A percentile compares a stretch with the other conserved stretches of the same genome.
Evolutionary conservation across 2,113 vertebrate species (phyloP).

Genomic region (Pandion haliaetus): DNA sequence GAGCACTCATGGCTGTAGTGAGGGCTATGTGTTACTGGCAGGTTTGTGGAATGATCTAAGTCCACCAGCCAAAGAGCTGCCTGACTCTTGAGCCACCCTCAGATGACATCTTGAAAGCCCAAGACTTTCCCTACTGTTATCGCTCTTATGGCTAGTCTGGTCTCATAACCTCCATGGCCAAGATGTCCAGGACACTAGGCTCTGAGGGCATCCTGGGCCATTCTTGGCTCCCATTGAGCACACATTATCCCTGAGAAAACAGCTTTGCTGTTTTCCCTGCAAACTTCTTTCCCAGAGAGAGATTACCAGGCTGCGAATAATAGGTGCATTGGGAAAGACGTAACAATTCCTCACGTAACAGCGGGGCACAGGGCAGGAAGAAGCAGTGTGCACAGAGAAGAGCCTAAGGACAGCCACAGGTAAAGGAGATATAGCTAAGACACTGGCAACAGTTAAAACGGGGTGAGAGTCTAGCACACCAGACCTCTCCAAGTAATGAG

Average conservation of each 20-base stretch:
- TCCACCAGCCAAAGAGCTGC: not conserved
- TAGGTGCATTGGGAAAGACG: not conserved
- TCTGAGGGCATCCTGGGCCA: not conserved
- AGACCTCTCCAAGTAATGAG: not conserved
- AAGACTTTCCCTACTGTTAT: not conserved
- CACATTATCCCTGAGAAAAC: not conserved
- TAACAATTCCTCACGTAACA: not conserved
- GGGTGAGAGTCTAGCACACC: not conserved
- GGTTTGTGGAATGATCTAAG: not conserved
- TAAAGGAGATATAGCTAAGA: not conserved
- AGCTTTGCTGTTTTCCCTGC: not conserved
- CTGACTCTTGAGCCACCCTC: not conserved
- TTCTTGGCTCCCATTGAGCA: not conserved
- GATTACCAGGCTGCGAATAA: not conserved
- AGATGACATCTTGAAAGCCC: not conserved
- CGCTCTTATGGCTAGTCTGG: not conserved
- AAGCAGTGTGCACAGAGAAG: not conserved
- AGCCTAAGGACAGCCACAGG: not conserved
- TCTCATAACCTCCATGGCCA: not conserved
- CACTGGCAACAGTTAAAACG: not conserved
- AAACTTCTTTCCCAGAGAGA: not conserved
- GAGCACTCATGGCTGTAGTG: not conserved
- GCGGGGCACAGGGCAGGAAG: rapidly evolving
- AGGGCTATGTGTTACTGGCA: not conserved
- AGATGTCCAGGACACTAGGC: not conserved